A percentile compares a stretch with the other conserved stretches of the same genome.
These are phyloP conservation scores for Zaprionus tsacasi DNA, from an alignment of 1,140 invertebrate species.

Conservation along the genomic window DNA sequence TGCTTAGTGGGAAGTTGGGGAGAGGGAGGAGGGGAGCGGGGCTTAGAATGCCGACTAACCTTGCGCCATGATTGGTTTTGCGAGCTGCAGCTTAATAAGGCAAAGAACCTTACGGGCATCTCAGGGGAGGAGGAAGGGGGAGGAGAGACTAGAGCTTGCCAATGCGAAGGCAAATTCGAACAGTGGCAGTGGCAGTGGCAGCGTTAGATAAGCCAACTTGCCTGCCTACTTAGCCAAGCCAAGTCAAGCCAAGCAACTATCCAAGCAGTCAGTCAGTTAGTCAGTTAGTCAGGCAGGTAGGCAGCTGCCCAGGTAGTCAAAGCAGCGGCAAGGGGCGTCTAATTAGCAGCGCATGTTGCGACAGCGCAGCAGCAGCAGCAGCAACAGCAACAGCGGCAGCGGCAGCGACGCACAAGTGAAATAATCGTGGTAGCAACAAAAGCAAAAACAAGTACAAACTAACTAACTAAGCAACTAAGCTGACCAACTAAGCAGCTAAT, in stretches of 20 bases:
- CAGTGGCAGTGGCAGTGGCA: slow-evolving; percentile 40
- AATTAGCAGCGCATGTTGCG: slow-evolving; percentile 74
- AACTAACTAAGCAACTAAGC: slow-evolving; percentile 25
- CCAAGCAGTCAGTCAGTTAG: slow-evolving; percentile 2
- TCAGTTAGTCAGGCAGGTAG: slow-evolving; percentile 41
- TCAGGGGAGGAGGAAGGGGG: slow-evolving; percentile 4
- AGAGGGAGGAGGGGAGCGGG: slow-evolving; percentile 23
- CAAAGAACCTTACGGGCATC: slow-evolving; percentile 75
- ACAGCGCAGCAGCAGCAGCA: slow-evolving; percentile 34
- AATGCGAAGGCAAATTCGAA: slow-evolving; percentile 25
- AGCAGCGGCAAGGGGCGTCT: slow-evolving; percentile 46
- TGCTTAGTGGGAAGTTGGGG: slow-evolving; percentile 15
- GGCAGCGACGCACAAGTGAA: slow-evolving; percentile 43
- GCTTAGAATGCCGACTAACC: slow-evolving; percentile 74
- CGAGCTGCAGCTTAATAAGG: slow-evolving; percentile 66
- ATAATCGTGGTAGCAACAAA: slow-evolving; percentile 41
- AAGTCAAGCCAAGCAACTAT: neutral
- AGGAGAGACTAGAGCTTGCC: slow-evolving; percentile 16
- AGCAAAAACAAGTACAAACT: slow-evolving; percentile 23
- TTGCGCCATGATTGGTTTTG: slow-evolving; percentile 69
- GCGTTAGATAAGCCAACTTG: slow-evolving; percentile 70
- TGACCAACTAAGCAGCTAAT: slow-evolving; percentile 59
- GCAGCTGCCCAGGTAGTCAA: slow-evolving; percentile 22
- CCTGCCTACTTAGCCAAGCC: neutral
- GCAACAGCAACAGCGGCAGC: slow-evolving; percentile 4